Base-by-base conservation (phyloP, 2,113 vertebrate species). In the Strigops habroptila region DNA sequence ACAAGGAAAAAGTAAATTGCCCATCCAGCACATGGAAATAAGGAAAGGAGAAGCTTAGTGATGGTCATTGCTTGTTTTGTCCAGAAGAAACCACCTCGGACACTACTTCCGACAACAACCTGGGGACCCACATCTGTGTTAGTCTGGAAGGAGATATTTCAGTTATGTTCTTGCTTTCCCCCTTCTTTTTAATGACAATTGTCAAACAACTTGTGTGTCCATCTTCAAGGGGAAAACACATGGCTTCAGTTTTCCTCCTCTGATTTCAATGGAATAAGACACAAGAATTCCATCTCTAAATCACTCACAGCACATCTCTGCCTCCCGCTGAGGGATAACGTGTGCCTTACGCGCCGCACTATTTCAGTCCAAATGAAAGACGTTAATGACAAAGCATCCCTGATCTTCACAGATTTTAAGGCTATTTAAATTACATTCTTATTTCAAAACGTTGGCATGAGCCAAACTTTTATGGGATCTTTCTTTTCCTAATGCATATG, bases 331-430 rank as follows among this genome's bases (percentile, higher is more conserved):
- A 70, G 76, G 69, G 73, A 91, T 64, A 75, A 93, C 3, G 55
- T 27, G 68, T 39, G 88, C 95, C 88, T 97, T 57, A 12, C 64
- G 86, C 78, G 91, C 87, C 23, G 6, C 25, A 57, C 71, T 60
- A 92, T 92, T 74, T 49, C 95, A 60, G 85, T 30, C 78, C 95
- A 86, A 92, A 31, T 51, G 91, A 96, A 91, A 95, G 93, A 89
- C 92, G 93, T 87, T 96, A 97, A 97, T 95, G 96, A 90, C 83
- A 97, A 96, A 96, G 95, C 95, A 88, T 68, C 86, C 92, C 91
- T 94, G 91, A 95, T 96, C 94, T 92, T 92, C 87, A 82, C 68
- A 67, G 73, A 18, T 53, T 94, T 65, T 73, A 69, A 64, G 93
- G 92, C 69, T 96, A 95, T 97, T 97, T 93, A 97, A 97, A 97